Percentiles rank a stretch among this genome's conserved stretches.
phyloP scores from a whole-genome alignment of 2,888 invertebrate genomes.

The Thera obeliscata region DNA sequence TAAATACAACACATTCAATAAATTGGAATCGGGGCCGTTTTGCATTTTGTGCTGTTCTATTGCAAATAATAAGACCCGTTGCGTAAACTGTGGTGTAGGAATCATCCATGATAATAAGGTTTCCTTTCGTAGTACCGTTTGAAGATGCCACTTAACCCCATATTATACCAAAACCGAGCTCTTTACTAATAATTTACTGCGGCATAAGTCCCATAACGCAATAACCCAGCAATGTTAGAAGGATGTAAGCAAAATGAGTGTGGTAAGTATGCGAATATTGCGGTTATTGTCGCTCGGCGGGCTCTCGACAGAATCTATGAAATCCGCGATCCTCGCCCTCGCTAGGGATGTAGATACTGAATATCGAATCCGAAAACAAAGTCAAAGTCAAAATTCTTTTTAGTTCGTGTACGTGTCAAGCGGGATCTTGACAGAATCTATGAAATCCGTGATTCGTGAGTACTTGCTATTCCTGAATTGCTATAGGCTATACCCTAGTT shows the following conservation, averaged over 20 bases:
- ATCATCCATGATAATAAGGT: too few species aligned
- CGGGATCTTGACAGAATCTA: too few species aligned
- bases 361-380: not conserved
- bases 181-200: slow-evolving; percentile 10
- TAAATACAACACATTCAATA: too few species aligned
- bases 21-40: too few species aligned
- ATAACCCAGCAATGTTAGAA: slow-evolving; percentile 38
- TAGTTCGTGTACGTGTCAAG: too few species aligned
- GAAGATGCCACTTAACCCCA: not conserved
- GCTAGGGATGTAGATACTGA: slow-evolving; percentile 14
- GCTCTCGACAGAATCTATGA: slow-evolving; percentile 56
- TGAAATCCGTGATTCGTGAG: too few species aligned
- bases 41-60: too few species aligned
- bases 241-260: slow-evolving; percentile 40
- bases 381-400: not conserved
- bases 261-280: slow-evolving; percentile 44
- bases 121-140: not conserved
- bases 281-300: slow-evolving; percentile 41
- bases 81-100: too few species aligned
- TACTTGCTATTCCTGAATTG: too few species aligned
- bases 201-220: slow-evolving; percentile 31
- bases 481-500: too few species aligned
- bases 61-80: too few species aligned
- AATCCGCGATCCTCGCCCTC: slow-evolving; percentile 53
- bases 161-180: slow-evolving; percentile 2